A percentile compares a stretch with the other conserved stretches of the same genome.
These are phyloP conservation scores for Microcebus tavaratra DNA, from an alignment of 2,113 vertebrate species.

Conservation along the genomic window DNA sequence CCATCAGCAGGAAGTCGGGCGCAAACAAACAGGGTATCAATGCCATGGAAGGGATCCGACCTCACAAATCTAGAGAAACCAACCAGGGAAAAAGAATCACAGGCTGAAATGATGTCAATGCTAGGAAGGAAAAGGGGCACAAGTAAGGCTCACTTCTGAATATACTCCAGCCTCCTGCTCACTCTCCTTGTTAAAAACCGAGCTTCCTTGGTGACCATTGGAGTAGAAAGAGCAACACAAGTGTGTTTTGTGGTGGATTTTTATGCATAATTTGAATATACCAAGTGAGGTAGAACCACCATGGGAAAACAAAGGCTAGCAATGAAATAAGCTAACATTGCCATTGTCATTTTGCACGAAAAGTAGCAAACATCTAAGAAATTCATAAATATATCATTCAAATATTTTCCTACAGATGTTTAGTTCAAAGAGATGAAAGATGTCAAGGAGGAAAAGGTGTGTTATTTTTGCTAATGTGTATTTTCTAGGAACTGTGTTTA, in stretches of 20 bases:
- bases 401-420: background rate
- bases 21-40: background rate
- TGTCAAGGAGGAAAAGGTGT: background rate
- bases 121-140: accelerated
- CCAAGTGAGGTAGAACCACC: background rate
- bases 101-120: background rate
- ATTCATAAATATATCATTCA: background rate
- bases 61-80: background rate
- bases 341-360: conserved; percentile 1
- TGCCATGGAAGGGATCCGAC: background rate
- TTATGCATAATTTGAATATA: background rate
- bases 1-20: background rate
- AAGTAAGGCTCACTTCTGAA: background rate
- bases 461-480: background rate
- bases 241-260: background rate
- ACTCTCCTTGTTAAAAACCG: background rate
- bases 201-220: background rate
- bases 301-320: background rate
- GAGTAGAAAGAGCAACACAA: background rate
- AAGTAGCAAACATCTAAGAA: conserved; percentile 2
- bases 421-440: conserved; percentile 40
- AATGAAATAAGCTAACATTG: background rate
- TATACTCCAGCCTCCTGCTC: accelerated
- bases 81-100: background rate
- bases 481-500: background rate